These are phyloP conservation scores for Indri indri DNA, from an alignment of 2,113 vertebrate genomes.

Conservation along the genomic window DNA sequence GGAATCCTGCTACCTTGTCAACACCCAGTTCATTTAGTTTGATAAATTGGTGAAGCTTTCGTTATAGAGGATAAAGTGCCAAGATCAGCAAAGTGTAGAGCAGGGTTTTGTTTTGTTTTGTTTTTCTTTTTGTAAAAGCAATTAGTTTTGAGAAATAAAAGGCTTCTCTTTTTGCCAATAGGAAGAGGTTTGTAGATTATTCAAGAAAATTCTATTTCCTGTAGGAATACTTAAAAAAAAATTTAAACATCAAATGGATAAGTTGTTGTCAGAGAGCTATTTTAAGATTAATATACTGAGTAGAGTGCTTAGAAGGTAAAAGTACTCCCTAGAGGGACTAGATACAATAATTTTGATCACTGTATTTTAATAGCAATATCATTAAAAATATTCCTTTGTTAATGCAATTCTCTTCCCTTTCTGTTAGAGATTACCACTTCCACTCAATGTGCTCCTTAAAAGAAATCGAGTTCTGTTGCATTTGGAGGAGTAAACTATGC, in stretches of 20 bases:
- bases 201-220: constrained; percentile 22
- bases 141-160: constrained; percentile 40
- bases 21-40: neutral
- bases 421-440: constrained; percentile 25
- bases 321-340: neutral
- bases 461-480: constrained; percentile 37
- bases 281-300: constrained; percentile 18
- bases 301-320: constrained; percentile 1
- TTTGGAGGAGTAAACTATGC: constrained; percentile 47
- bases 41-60: constrained; percentile 2
- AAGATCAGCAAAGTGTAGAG: constrained; percentile 3
- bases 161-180: constrained; percentile 21
- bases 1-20: neutral
- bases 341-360: neutral
- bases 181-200: neutral
- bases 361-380: constrained; percentile 21
- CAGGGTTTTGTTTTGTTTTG: neutral
- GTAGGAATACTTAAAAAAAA: constrained; percentile 41
- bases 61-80: neutral
- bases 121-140: neutral
- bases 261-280: neutral
- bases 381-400: constrained; percentile 35
- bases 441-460: neutral
- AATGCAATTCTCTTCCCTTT: constrained; percentile 46
- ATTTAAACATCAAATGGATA: constrained; percentile 18